These are phyloP conservation scores for Myrmecophaga tridactyla DNA, from an alignment of 2,113 vertebrate genomes.

Conservation along the genomic window DNA sequence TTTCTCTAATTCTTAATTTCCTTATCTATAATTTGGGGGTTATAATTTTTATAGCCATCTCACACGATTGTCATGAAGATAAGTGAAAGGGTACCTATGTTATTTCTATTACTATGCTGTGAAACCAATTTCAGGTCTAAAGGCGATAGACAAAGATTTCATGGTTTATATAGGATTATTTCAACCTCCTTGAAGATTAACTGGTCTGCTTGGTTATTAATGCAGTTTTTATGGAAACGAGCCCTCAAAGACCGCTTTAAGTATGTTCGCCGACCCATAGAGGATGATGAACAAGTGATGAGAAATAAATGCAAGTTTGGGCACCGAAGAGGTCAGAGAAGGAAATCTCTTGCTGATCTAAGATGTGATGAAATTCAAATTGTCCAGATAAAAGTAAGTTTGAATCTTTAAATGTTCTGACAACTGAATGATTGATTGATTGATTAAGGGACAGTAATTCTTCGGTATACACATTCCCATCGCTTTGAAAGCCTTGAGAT, in stretches of 20 bases:
- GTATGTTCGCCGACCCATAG: slow-evolving; percentile 83
- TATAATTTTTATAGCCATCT: neutral
- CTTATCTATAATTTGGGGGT: neutral
- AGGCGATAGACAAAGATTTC: neutral
- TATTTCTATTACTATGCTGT: neutral
- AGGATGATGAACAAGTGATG: slow-evolving; percentile 84
- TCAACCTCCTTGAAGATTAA: neutral
- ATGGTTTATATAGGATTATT: neutral
- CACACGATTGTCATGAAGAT: neutral
- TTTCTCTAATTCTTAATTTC: neutral
- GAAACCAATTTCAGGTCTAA: slow-evolving; percentile 10
- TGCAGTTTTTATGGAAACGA: slow-evolving; percentile 84
- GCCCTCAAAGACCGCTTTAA: slow-evolving; percentile 86
- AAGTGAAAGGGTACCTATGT: neutral
- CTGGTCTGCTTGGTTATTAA: neutral
- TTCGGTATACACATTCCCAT: neutral
- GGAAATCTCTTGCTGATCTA: slow-evolving; percentile 71
- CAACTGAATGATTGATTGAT: neutral
- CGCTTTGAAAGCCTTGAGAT: neutral
- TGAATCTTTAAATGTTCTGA: slow-evolving; percentile 27
- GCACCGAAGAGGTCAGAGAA: slow-evolving; percentile 81
- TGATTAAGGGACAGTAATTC: neutral
- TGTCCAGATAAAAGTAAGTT: slow-evolving; percentile 75
- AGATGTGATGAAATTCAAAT: slow-evolving; percentile 52
- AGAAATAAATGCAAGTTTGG: slow-evolving; percentile 86